These are phyloP conservation scores for Epizoanthus ramosus DNA, from an alignment of 92 coral and sea anemone species.

Conservation along the genomic window DNA sequence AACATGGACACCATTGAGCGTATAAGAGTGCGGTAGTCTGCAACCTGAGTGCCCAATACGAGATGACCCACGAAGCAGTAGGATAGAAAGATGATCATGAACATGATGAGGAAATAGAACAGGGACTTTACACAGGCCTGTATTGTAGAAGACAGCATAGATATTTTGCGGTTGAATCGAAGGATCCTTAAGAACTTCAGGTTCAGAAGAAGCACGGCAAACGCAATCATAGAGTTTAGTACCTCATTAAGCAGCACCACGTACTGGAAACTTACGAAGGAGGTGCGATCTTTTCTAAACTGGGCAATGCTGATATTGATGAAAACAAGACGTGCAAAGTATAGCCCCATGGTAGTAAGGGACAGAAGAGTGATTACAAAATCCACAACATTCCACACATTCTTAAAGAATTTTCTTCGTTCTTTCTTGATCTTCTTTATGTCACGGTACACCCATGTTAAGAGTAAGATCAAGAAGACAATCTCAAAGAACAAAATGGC, in stretches of 20 bases:
- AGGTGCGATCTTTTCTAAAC: slow-evolving; percentile 66
- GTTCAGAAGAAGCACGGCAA: slow-evolving; percentile 72
- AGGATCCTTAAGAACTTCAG: slow-evolving; percentile 86
- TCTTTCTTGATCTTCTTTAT: slow-evolving; percentile 68
- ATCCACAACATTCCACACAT: slow-evolving; percentile 86
- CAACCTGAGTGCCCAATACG: slow-evolving; percentile 66
- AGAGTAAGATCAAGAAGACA: slow-evolving; percentile 61
- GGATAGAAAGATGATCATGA: slow-evolving; percentile 69
- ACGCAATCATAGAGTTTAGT: slow-evolving; percentile 62
- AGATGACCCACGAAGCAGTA: slow-evolving; percentile 65
- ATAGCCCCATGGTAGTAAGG: slow-evolving; percentile 64
- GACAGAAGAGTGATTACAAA: slow-evolving; percentile 61
- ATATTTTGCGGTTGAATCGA: slow-evolving; percentile 86
- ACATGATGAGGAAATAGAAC: slow-evolving; percentile 69
- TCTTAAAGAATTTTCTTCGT: slow-evolving; percentile 58
- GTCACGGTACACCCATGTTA: slow-evolving; percentile 82
- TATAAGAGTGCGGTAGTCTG: slow-evolving; percentile 73
- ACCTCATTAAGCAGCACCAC: slow-evolving; percentile 77
- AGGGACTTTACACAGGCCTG: slow-evolving; percentile 64
- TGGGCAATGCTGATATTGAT: slow-evolving; percentile 59
- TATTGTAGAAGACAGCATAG: slow-evolving; percentile 74
- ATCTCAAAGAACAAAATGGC: slow-evolving; percentile 83
- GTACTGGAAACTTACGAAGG: slow-evolving; percentile 92
- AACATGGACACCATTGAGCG: slow-evolving; percentile 83
- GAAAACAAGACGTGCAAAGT: slow-evolving; percentile 77